Percentiles rank a stretch among this genome's conserved stretches.
phyloP scores from a whole-genome alignment of 1,140 invertebrate genomes.

The Holcopasites calliopsidis region DNA sequence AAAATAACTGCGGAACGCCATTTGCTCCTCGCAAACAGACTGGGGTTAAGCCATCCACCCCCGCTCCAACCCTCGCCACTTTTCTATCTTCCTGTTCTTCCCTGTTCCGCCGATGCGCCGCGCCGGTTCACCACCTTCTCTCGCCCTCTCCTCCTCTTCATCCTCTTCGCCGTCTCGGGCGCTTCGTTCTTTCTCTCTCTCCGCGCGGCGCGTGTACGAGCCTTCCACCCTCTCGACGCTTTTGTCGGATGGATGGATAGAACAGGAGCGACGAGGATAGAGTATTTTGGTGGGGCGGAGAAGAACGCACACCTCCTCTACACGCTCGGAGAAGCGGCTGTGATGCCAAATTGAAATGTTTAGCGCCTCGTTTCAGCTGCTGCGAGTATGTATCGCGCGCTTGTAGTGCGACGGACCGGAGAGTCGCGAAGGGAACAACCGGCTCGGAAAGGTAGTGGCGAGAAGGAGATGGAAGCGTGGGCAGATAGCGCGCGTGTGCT shows the following conservation, averaged over 20 bases:
- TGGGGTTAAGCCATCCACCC: conserved; percentile 70
- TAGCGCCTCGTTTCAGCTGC: conserved; percentile 73
- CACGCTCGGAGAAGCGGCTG: conserved; percentile 33
- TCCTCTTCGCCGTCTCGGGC: neutral
- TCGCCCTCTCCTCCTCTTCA: neutral
- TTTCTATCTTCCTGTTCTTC: conserved; percentile 39
- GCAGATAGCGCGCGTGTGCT: conserved; percentile 56
- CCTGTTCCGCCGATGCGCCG: conserved; percentile 17
- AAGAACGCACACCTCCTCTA: conserved; percentile 8
- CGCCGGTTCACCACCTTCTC: conserved; percentile 18
- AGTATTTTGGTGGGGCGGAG: neutral
- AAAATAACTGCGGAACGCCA: conserved; percentile 81
- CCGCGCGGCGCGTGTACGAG: conserved; percentile 33
- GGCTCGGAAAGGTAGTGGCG: conserved; percentile 24
- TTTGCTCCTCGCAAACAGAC: conserved; percentile 79
- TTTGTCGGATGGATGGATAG: neutral
- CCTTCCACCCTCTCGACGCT: conserved; percentile 23
- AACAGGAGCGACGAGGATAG: conserved; percentile 10
- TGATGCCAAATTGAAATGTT: conserved; percentile 77
- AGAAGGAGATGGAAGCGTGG: conserved; percentile 52
- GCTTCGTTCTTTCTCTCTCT: conserved; percentile 53
- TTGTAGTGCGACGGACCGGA: conserved; percentile 23
- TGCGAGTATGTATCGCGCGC: conserved; percentile 64
- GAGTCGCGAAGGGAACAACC: conserved; percentile 42
- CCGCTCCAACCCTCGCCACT: conserved; percentile 47